Evolutionary conservation across 1,140 invertebrate species (phyloP).

Genomic region (Saccostrea cuccullata): DNA sequence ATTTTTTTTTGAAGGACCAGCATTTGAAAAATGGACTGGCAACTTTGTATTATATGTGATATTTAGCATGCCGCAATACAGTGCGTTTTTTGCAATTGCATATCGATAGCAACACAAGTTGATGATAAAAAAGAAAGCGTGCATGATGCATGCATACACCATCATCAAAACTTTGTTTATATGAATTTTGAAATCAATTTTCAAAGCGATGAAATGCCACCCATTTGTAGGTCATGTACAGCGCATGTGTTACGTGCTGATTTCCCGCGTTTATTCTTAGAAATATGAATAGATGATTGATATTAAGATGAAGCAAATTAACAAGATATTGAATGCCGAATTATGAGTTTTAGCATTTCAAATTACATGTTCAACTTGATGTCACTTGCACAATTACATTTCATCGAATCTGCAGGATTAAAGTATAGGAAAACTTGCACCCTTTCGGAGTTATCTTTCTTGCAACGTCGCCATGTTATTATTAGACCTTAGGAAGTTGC

Average conservation of each 20-base stretch:
- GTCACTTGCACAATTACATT: neutral
- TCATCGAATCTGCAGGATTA: too few relatives aligned
- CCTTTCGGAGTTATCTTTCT: neutral
- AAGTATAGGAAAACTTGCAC: too few relatives aligned
- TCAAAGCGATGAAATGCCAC: conserved; percentile 21
- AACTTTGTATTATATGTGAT: neutral
- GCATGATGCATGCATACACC: conserved; percentile 5
- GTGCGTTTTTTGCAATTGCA: neutral
- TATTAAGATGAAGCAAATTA: neutral
- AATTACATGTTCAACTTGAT: neutral
- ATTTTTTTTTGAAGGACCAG: too few relatives aligned
- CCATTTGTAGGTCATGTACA: conserved; percentile 31
- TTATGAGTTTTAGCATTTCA: neutral
- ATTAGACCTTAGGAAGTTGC: too few relatives aligned
- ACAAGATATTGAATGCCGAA: neutral
- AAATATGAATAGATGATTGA: conserved; percentile 16
- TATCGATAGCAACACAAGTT: neutral
- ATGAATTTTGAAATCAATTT: conserved; percentile 30
- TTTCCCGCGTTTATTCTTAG: neutral
- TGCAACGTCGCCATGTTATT: neutral
- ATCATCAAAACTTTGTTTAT: conserved; percentile 24
- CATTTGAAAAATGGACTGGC: neutral
- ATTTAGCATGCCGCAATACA: neutral
- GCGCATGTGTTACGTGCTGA: neutral
- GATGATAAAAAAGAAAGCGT: neutral